These are phyloP conservation scores for Vultur gryphus DNA, from an alignment of 2,797 vertebrate genomes.

Conservation along the genomic window DNA sequence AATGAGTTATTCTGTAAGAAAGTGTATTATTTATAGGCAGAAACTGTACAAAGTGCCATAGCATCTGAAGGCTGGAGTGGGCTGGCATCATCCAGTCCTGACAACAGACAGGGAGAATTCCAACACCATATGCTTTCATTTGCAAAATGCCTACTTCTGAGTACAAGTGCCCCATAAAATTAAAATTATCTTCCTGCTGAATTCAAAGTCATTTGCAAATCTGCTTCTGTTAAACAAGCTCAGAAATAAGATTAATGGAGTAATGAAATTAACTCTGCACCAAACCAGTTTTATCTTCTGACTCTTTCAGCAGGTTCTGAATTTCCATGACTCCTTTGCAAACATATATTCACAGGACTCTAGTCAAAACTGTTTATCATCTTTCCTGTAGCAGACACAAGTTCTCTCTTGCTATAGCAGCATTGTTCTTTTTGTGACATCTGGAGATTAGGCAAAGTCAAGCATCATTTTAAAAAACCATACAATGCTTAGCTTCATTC, in stretches of 20 bases:
- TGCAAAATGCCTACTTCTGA: neutral
- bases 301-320: neutral
- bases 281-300: neutral
- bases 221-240: neutral
- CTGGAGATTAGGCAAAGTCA: neutral
- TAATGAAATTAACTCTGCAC: neutral
- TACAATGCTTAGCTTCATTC: neutral
- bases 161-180: conserved; percentile 3
- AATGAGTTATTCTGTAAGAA: neutral
- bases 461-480: neutral
- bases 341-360: neutral
- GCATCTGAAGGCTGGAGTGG: neutral
- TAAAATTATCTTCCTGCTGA: conserved; percentile 15
- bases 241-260: conserved; percentile 19
- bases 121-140: conserved; percentile 5
- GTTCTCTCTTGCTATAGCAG: neutral
- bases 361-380: neutral
- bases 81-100: neutral
- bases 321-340: neutral
- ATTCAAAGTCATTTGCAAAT: conserved; percentile 31
- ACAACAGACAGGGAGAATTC: neutral
- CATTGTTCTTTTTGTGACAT: neutral
- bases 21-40: neutral
- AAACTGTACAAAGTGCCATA: neutral
- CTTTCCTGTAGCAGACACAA: neutral